Percentiles rank a stretch among this genome's conserved stretches.
Conservation (phyloP, 2,888 invertebrate species). For the Sarcophaga subvicina region DNA sequence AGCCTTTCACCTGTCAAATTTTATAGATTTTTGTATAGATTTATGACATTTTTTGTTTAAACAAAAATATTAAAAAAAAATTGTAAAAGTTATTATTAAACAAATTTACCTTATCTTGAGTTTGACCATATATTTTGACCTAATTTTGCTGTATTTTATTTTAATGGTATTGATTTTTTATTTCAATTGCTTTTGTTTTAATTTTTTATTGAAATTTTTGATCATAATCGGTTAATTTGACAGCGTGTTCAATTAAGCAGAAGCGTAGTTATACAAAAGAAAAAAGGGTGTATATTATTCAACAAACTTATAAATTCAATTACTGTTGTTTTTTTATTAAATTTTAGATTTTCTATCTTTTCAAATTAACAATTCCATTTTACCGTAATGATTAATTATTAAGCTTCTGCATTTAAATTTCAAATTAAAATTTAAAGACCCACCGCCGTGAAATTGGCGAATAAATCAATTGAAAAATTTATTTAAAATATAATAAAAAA, state of each 20-base stretch:
- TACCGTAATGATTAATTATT: neutral
- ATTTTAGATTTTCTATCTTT: neutral
- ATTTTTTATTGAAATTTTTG: neutral
- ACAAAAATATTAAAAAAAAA: neutral
- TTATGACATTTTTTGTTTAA: neutral
- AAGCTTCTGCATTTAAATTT: conserved; percentile 17
- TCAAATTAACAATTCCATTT: neutral
- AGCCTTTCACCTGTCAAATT: conserved; percentile 54
- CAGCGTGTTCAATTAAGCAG: neutral
- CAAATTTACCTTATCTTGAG: neutral
- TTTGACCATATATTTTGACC: conserved; percentile 32
- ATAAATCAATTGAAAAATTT: too few relatives aligned
- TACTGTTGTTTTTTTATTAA: too few relatives aligned
- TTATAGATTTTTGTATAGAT: neutral
- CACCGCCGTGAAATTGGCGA: conserved; percentile 18
- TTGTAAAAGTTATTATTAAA: neutral
- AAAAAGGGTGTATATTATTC: too few relatives aligned
- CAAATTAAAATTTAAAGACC: neutral
- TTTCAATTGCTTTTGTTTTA: conserved; percentile 25
- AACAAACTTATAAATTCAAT: too few relatives aligned
- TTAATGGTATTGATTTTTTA: conserved; percentile 8
- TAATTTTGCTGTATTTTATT: conserved; percentile 16
- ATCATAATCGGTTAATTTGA: neutral
- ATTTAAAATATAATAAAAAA: too few relatives aligned
- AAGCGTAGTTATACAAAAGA: neutral